phyloP scores from a whole-genome alignment of 30 jellyfish, hydroid and myxozoan genomes.

The Aurelia coerulea region DNA sequence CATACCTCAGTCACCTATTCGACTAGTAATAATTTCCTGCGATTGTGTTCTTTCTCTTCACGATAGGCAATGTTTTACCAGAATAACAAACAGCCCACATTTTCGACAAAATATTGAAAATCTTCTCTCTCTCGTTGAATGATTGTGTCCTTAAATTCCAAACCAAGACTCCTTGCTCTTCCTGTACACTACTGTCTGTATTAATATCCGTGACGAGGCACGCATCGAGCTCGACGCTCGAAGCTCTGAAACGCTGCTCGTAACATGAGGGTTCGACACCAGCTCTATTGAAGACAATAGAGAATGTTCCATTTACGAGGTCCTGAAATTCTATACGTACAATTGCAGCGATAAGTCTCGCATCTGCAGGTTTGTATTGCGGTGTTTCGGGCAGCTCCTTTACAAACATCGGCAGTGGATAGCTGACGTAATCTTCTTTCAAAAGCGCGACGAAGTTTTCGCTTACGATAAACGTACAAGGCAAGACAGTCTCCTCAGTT shows the following conservation, averaged over 20 bases:
- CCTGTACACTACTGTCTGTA: slow-evolving; percentile 49
- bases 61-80: slow-evolving; percentile 70
- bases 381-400: slow-evolving; percentile 83
- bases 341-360: slow-evolving; percentile 69
- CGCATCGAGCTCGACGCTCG: slow-evolving; percentile 74
- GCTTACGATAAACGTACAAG: slow-evolving; percentile 86
- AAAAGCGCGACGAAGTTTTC: slow-evolving; percentile 71
- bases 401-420: slow-evolving; percentile 90
- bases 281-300: slow-evolving; percentile 71
- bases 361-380: slow-evolving; percentile 82
- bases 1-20: too few relatives aligned
- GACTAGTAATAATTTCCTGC: too few relatives aligned
- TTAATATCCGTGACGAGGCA: slow-evolving; percentile 86
- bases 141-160: slow-evolving; percentile 79
- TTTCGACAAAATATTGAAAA: slow-evolving; percentile 72
- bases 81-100: slow-evolving; percentile 79
- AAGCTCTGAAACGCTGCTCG: slow-evolving; percentile 69
- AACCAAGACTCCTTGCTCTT: slow-evolving; percentile 64
- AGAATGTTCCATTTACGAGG: slow-evolving; percentile 68
- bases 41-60: slow-evolving; percentile 40
- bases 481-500: slow-evolving; percentile 53
- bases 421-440: slow-evolving; percentile 86
- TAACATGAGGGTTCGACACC: slow-evolving; percentile 83
- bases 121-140: slow-evolving; percentile 82
- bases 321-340: slow-evolving; percentile 83